Conservation (phyloP, 1,140 invertebrate species). For the Eriosoma lanigerum region DNA sequence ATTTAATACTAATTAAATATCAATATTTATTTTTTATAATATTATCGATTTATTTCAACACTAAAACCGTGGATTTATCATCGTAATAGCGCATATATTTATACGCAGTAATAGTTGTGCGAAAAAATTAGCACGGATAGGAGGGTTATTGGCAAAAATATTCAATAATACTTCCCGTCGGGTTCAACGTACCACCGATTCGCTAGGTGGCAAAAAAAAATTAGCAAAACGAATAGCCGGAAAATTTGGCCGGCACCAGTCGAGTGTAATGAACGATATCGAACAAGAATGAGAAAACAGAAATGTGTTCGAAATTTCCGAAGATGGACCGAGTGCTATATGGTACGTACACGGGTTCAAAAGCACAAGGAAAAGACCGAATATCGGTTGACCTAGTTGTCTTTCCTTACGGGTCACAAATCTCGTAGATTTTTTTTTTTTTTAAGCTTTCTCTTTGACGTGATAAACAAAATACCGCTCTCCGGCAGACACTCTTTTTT, state of each 20-base stretch:
- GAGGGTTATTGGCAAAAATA: too few relatives aligned
- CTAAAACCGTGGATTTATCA: too few relatives aligned
- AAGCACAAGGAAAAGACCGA: neutral
- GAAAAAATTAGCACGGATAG: too few relatives aligned
- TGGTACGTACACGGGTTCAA: neutral
- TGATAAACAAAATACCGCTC: neutral
- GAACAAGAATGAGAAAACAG: neutral
- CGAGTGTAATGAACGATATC: neutral
- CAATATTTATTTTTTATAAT: too few relatives aligned
- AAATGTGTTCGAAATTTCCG: neutral
- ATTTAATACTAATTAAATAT: too few relatives aligned
- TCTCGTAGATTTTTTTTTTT: neutral
- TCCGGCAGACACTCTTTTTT: neutral
- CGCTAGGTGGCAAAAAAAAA: too few relatives aligned
- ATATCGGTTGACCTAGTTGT: slow-evolving; percentile 44
- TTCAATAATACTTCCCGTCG: too few relatives aligned
- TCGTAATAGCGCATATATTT: too few relatives aligned
- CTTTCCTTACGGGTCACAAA: slow-evolving; percentile 45
- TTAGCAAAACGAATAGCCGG: too few relatives aligned
- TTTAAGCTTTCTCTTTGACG: slow-evolving; percentile 47
- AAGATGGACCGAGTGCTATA: neutral
- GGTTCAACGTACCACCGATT: too few relatives aligned
- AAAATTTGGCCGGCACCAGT: neutral
- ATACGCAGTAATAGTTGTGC: too few relatives aligned
- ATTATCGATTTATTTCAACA: too few relatives aligned